These are phyloP conservation scores for Ctenomys sociabilis DNA, from an alignment of 2,113 vertebrate species.

Conservation along the genomic window DNA sequence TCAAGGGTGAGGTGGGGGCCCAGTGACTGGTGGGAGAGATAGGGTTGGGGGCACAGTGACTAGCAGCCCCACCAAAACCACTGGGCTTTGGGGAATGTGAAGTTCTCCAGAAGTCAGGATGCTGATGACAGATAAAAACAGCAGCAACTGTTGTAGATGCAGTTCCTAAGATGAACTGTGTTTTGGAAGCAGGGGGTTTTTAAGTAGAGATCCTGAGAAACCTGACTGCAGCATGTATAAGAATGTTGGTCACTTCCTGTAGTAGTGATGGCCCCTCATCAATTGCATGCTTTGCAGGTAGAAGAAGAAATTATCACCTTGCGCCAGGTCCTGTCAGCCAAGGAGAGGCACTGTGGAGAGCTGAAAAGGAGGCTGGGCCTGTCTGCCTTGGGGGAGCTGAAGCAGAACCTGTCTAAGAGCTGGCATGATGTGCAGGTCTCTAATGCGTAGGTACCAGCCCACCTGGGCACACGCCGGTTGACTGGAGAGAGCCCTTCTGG, in stretches of 20 bases:
- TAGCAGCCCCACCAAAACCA: not conserved
- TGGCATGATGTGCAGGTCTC: conserved; percentile 98
- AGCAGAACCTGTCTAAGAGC: conserved; percentile 93
- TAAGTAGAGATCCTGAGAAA: not conserved
- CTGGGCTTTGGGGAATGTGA: not conserved
- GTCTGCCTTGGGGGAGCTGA: conserved; percentile 92
- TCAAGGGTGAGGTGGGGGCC: not conserved
- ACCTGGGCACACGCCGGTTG: not conserved
- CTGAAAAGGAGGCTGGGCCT: conserved; percentile 96
- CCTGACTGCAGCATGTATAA: not conserved
- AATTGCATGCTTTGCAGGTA: conserved; percentile 85
- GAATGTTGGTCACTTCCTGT: not conserved
- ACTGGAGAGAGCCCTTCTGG: not conserved
- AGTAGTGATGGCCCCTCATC: not conserved
- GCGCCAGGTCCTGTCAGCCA: conserved; percentile 96
- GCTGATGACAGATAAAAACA: not conserved
- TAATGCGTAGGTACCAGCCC: conserved; percentile 90
- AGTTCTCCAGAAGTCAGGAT: not conserved
- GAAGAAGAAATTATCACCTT: conserved; percentile 97
- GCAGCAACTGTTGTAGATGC: accelerated
- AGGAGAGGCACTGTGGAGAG: conserved; percentile 94
- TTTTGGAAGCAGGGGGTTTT: not conserved
- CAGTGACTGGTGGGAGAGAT: not conserved
- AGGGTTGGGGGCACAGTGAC: not conserved
- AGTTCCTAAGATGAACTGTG: not conserved